Evolutionary conservation across 2,888 invertebrate species (phyloP), one percentile per base, ranked within the genome.

Genomic region (Troglohyphantes excavatus): DNA sequence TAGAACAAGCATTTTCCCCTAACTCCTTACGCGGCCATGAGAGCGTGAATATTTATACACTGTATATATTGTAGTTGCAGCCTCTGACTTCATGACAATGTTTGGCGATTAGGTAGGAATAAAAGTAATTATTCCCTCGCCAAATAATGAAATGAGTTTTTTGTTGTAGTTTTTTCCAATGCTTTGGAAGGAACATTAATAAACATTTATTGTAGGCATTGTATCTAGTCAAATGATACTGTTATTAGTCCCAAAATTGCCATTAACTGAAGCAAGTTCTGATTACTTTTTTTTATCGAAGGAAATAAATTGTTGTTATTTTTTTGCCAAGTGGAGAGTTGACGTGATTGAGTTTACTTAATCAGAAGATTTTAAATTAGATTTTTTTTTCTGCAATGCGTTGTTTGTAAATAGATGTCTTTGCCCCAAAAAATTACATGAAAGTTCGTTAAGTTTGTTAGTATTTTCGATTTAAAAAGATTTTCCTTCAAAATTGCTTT

Each of bases 101-200:
- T 78, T 65, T 61, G 17, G 39, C 63, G 63, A 63, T 78, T 78
- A 39, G 39, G 33, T 21, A 23, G n/a, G 76, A 63, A 78, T 46
- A 46, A n/a, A 63, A 63, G 61, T 78, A 65, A 78, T 78, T 78
- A 63, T 33, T 63, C 21, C 9, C n/a, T 29, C 23, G 2, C 21
- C 13, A 46, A 53, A 13, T 73, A 68, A 68, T 68, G 68, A 29
- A 68, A 68, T 33, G 68, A 33, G 29, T 19, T 68, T 68, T n/a
- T 68, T n/a, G 29, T 19, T 33, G n/a, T 68, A 17, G 11, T 19
- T 33, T 29, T n/a, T 68, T n/a, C 9, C 65, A 67, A 11, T 53
- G 13, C 53, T 53, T 53, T 53, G 53, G 53, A 5, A 5, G n/a
- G 17, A 17, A n/a, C 13, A n/a, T 13, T 53, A 53, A 53, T 53